Conservation (phyloP, 1,140 invertebrate species). For the Atopsyche davidsoni region DNA sequence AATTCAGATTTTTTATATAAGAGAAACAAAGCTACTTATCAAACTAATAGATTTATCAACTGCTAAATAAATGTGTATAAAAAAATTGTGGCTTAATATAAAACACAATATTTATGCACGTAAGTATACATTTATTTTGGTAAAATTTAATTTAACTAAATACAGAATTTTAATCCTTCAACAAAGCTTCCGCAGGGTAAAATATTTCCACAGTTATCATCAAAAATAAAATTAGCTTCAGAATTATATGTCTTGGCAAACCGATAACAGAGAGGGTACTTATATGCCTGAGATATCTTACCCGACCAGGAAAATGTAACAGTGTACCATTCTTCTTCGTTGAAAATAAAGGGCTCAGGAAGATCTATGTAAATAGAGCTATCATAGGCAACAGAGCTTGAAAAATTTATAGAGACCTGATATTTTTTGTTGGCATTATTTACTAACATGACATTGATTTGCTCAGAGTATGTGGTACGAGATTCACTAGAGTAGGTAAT, state of each 20-base stretch:
- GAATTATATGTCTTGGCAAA: constrained; percentile 35
- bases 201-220: constrained; percentile 35
- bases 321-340: constrained; percentile 43
- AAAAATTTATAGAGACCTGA: constrained; percentile 35
- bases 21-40: too few relatives aligned
- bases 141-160: too few relatives aligned
- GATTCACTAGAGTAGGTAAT: constrained; percentile 35
- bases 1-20: too few relatives aligned
- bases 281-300: constrained; percentile 34
- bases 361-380: constrained; percentile 40
- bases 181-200: constrained; percentile 40
- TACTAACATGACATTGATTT: constrained; percentile 37
- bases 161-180: constrained; percentile 35
- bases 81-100: background rate
- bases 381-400: constrained; percentile 38
- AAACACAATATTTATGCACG: background rate
- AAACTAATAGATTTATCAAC: too few relatives aligned
- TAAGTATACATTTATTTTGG: too few relatives aligned
- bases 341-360: constrained; percentile 38
- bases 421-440: constrained; percentile 34
- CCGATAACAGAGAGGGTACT: constrained; percentile 40
- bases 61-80: too few relatives aligned
- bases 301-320: constrained; percentile 41
- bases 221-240: constrained; percentile 41
- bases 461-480: constrained; percentile 37